These are phyloP conservation scores for Galagoides demidoff DNA, from an alignment of 2,797 vertebrate genomes.

Conservation along the genomic window DNA sequence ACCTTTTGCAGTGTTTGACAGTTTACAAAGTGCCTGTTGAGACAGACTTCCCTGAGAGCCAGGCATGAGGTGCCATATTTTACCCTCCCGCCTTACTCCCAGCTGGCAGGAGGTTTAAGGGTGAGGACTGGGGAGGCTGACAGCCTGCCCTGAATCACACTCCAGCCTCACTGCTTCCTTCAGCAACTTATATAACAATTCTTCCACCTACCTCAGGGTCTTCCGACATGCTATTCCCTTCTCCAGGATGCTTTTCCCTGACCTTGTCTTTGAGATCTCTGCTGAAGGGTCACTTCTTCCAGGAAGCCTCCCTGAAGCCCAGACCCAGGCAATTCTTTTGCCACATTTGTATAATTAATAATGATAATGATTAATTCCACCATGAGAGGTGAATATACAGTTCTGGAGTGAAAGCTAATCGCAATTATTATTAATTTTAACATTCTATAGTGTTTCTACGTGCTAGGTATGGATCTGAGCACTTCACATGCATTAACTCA, in stretches of 20 bases:
- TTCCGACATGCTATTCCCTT: not conserved
- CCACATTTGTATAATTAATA: not conserved
- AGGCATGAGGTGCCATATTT: not conserved
- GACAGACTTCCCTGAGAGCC: not conserved
- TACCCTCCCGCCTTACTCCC: not conserved
- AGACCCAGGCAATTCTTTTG: not conserved
- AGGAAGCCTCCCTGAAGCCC: not conserved
- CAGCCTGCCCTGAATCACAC: not conserved
- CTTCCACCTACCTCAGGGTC: not conserved
- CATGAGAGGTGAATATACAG: not conserved
- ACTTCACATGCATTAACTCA: not conserved
- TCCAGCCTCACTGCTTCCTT: not conserved
- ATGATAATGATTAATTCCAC: conserved; percentile 15
- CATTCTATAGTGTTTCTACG: not conserved
- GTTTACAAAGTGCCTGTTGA: not conserved
- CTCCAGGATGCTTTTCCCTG: not conserved
- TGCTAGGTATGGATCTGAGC: not conserved
- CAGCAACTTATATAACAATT: not conserved
- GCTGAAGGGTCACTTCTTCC: not conserved
- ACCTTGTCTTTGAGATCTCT: not conserved
- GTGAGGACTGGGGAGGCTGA: not conserved
- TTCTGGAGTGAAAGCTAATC: not conserved
- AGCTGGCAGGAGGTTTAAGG: not conserved
- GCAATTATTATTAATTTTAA: not conserved
- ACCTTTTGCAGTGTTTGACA: not conserved